These are phyloP conservation scores for Brachionus paranguensis DNA, from an alignment of 1,140 invertebrate species.

Conservation along the genomic window DNA sequence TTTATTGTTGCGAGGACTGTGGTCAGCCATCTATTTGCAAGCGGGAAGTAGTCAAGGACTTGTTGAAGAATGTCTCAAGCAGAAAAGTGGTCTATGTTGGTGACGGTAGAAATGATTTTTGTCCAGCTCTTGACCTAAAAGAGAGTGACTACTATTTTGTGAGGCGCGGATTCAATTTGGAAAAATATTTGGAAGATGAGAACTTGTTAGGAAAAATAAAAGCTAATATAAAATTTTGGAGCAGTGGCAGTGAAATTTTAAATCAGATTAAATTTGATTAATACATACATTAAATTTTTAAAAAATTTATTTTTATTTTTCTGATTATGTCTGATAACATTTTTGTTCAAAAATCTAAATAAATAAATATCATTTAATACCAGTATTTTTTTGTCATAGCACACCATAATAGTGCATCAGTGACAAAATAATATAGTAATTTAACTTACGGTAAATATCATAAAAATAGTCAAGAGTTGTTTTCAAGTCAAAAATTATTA, in stretches of 20 bases:
- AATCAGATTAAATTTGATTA: not conserved
- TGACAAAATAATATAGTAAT: too few species aligned
- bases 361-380: too few species aligned
- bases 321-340: too few species aligned
- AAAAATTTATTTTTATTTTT: not conserved
- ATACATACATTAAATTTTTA: not conserved
- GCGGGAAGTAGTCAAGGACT: slow-evolving; percentile 50
- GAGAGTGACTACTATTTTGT: slow-evolving; percentile 7
- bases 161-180: slow-evolving; percentile 6
- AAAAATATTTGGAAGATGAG: not conserved
- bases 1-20: slow-evolving; percentile 5
- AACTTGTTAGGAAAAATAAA: not conserved
- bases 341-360: too few species aligned
- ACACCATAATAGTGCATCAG: too few species aligned
- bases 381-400: too few species aligned
- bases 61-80: slow-evolving; percentile 47
- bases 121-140: slow-evolving; percentile 56
- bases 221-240: slow-evolving; percentile 17
- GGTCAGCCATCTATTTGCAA: slow-evolving; percentile 11
- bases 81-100: slow-evolving; percentile 65
- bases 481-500: too few species aligned
- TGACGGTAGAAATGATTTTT: slow-evolving; percentile 73
- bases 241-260: not conserved
- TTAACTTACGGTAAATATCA: too few species aligned
- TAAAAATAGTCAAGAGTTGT: too few species aligned